phyloP scores from a whole-genome alignment of 2,113 vertebrate genomes.

The Crotophaga sulcirostris region DNA sequence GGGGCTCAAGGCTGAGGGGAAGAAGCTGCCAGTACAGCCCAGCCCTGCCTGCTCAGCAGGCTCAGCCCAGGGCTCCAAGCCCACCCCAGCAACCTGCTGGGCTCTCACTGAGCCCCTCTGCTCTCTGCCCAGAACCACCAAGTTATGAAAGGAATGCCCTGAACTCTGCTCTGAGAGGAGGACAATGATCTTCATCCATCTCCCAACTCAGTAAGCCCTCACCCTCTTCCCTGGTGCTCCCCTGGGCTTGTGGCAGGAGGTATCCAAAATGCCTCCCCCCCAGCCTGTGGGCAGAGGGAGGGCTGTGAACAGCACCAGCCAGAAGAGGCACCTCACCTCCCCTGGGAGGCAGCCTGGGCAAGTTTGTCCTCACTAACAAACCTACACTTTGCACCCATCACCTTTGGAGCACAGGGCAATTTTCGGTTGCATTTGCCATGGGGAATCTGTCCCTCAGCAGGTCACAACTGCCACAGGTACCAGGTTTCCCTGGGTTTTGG shows the following conservation, averaged over 20 bases:
- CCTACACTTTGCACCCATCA: neutral
- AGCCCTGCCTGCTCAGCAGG: neutral
- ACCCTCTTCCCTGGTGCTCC: rapidly evolving
- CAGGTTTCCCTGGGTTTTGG: neutral
- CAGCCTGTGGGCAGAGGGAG: neutral
- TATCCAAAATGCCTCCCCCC: rapidly evolving
- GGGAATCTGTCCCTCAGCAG: neutral
- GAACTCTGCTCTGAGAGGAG: neutral
- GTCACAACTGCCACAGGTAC: neutral
- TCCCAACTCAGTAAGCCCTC: neutral
- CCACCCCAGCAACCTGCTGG: neutral
- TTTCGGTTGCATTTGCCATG: neutral
- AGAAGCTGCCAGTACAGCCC: neutral
- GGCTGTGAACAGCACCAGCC: neutral
- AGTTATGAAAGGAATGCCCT: neutral
- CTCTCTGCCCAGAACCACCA: neutral
- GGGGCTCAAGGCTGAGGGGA: neutral
- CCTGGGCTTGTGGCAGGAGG: neutral
- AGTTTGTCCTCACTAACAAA: neutral
- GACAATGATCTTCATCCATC: neutral
- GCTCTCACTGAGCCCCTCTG: neutral
- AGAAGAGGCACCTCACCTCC: neutral
- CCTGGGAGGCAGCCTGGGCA: neutral
- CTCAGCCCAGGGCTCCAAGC: neutral
- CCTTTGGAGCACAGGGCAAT: neutral